These are phyloP conservation scores for Boleophthalmus pectinirostris DNA, from an alignment of 2,113 vertebrate species.

Conservation along the genomic window DNA sequence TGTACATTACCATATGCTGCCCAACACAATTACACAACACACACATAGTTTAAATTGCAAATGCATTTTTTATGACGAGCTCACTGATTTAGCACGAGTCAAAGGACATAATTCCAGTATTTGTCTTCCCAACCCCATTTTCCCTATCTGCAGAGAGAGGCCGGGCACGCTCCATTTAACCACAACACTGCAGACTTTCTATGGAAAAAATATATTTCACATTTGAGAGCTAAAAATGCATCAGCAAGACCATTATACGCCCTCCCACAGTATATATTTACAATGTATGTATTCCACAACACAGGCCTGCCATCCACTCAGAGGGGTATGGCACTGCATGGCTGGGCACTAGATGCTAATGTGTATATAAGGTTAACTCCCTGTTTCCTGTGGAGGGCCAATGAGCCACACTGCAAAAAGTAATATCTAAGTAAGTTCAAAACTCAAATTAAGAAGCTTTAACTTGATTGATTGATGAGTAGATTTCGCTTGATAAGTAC, in stretches of 20 bases:
- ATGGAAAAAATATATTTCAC: constrained; percentile 52
- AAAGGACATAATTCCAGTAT: constrained; percentile 45
- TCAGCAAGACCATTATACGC: constrained; percentile 56
- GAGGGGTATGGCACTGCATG: constrained; percentile 40
- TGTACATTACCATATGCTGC: not conserved
- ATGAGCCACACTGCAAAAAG: constrained; percentile 5
- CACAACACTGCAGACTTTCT: constrained; percentile 54
- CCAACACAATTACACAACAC: not conserved
- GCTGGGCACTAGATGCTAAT: constrained; percentile 56
- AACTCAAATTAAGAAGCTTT: too few species aligned
- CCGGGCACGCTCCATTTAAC: constrained; percentile 61
- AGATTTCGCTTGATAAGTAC: too few species aligned
- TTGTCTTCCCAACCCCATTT: constrained; percentile 24
- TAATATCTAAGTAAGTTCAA: too few species aligned
- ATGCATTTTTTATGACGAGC: constrained; percentile 27
- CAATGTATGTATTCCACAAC: not conserved
- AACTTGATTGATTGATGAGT: too few species aligned
- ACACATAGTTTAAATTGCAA: constrained; percentile 25
- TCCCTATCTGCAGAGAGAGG: constrained; percentile 33
- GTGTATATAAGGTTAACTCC: constrained; percentile 45
- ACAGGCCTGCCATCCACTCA: constrained; percentile 32
- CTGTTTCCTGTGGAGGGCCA: constrained; percentile 49
- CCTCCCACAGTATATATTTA: constrained; percentile 2
- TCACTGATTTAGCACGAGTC: constrained; percentile 24
- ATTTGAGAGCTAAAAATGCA: constrained; percentile 62